phyloP scores from a whole-genome alignment of 2,113 vertebrate species.

The Varanus komodoensis region DNA sequence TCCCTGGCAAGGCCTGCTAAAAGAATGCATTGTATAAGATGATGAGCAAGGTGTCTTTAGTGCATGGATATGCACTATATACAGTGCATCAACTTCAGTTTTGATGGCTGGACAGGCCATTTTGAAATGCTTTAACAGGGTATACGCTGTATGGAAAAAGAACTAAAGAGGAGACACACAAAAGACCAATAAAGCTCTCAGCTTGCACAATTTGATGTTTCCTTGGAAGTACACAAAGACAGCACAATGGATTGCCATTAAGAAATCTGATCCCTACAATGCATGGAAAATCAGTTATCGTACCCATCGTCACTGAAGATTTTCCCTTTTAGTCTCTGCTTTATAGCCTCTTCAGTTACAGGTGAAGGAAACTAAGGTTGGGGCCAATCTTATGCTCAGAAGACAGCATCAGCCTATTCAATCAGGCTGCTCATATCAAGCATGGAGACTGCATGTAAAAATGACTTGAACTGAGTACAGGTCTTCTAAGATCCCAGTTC shows the following conservation, averaged over 20 bases:
- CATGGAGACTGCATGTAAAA: background rate
- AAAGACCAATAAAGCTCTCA: background rate
- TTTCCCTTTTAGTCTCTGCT: background rate
- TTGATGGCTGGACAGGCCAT: background rate
- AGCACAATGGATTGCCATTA: background rate
- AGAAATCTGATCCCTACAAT: background rate
- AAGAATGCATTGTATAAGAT: background rate
- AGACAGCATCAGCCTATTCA: background rate
- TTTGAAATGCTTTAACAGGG: conserved; percentile 1
- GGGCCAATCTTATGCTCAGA: background rate
- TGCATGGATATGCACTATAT: no score
- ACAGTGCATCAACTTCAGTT: background rate
- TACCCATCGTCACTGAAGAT: background rate
- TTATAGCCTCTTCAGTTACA: background rate
- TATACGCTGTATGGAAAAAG: background rate
- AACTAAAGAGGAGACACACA: background rate
- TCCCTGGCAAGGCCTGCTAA: background rate
- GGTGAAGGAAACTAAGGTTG: background rate
- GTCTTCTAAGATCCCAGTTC: background rate
- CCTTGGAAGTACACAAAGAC: background rate
- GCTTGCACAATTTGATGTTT: background rate
- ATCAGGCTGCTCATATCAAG: background rate
- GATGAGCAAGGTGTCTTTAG: background rate
- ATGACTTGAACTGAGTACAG: background rate
- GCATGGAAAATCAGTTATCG: background rate